Evolutionary conservation across 2,797 vertebrate genomes (phyloP), one percentile per base, ranked within the genome.

Genomic region (Alosa sapidissima): DNA sequence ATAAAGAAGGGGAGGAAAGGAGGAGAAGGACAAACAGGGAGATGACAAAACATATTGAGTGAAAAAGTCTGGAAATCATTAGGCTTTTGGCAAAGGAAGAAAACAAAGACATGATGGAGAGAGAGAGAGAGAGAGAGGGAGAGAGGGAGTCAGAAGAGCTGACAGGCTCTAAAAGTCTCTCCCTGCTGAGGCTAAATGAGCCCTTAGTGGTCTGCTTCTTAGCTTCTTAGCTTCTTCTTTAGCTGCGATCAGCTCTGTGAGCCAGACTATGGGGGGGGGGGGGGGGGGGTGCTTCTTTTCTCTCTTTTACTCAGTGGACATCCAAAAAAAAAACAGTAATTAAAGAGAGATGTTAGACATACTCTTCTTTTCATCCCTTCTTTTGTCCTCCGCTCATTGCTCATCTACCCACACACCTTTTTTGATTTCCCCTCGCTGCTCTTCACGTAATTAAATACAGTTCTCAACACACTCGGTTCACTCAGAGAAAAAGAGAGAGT

Each of bases 1-100:
- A 51, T 5, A 51, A 48, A 58, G 41, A 81, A 62, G 36, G 89
- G 83, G 83, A 11, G 28, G 8, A 85, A 36, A 78, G 62, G 10
- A 36, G 11, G 28, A 7, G 13, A 24, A 9, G 3, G 19, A 9
- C 72, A 47, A 19, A 47, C 14, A 47, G 16, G 7, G 19, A 47
- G 72, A 78, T 78, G 72, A 78, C 16, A 78, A 78, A 7, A 45
- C 41, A 21, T 41, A 78, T 14, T 78, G 19, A 47, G 19, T 47
- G 72, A 78, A 21, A 78, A 78, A 78, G 72, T 78, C 72, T 78
- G 72, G 72, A 78, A 78, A 16, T 47, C 41, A 13, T 78, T 47
- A 36, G 7, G 5, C 5, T 78, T 47, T 47, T 78, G 72, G 72
- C 72, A 21, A 16, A 78, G 16, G 72, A 78, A 45, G 16, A 75